These are phyloP conservation scores for Nothura maculosa DNA, from an alignment of 2,797 vertebrate genomes.

Conservation along the genomic window DNA sequence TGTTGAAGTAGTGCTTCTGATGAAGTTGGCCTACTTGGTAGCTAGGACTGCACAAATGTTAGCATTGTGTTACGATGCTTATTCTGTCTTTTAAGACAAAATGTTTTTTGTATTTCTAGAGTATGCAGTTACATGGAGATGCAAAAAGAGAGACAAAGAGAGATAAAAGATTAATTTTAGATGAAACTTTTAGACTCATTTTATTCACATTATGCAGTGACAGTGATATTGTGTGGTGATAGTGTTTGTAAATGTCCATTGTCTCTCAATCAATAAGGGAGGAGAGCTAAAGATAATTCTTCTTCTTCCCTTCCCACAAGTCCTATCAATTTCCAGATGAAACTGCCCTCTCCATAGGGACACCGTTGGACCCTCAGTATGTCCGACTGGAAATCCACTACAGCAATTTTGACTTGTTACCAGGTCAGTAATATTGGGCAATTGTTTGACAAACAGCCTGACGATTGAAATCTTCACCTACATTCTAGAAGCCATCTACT, in stretches of 20 bases:
- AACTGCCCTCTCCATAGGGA: conserved; percentile 66
- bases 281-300: neutral
- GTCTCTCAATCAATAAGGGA: neutral
- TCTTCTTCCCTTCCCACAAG: neutral
- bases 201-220: neutral
- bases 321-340: conserved; percentile 72
- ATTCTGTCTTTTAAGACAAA: neutral
- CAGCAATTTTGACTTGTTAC: conserved; percentile 73
- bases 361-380: conserved; percentile 69
- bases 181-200: neutral
- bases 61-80: neutral
- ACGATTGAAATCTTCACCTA: neutral
- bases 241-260: neutral
- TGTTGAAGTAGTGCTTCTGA: neutral
- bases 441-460: neutral
- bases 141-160: neutral
- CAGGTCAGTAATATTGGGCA: conserved; percentile 31
- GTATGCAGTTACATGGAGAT: neutral
- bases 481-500: neutral
- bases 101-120: neutral
- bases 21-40: neutral
- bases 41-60: neutral
- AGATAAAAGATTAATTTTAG: neutral
- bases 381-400: conserved; percentile 77
- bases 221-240: too few relatives aligned